Conservation (phyloP, 2,797 vertebrate genomes). For the Margarornis squamiger region DNA sequence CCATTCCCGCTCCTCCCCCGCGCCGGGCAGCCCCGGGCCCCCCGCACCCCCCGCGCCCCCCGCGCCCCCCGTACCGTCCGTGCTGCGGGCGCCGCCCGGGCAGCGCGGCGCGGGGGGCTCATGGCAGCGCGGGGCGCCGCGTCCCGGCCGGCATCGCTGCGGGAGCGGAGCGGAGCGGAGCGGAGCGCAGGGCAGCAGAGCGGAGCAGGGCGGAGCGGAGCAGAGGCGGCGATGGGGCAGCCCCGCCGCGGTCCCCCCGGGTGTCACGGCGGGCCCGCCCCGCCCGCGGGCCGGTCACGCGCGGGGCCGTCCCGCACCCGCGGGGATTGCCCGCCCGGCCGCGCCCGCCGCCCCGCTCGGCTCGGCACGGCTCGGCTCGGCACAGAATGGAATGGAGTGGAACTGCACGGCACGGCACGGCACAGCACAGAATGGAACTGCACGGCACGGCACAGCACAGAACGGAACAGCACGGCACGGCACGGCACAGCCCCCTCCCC, state of each 20-base stretch:
- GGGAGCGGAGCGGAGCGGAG: no score
- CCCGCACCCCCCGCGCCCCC: not conserved
- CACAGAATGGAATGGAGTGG: no score
- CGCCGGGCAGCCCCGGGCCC: not conserved
- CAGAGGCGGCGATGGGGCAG: not conserved
- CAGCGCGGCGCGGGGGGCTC: not conserved
- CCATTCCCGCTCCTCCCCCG: accelerated
- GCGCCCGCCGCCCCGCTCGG: not conserved
- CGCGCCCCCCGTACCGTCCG: not conserved
- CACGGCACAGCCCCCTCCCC: not conserved
- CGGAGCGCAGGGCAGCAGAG: not conserved
- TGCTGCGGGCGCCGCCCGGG: not conserved
- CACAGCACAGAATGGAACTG: no score
- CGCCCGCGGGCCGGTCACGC: not conserved
- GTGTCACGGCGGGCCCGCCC: not conserved
- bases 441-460: no score
- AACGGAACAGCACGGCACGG: no score
- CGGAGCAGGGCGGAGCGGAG: not conserved
- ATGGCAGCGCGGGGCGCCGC: constrained; percentile 27
- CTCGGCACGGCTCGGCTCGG: not conserved
- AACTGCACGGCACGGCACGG: not conserved
- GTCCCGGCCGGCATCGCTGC: not conserved
- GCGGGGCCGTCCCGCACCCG: not conserved
- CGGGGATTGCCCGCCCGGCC: not conserved
- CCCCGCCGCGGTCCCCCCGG: not conserved